phyloP scores from a whole-genome alignment of 1,140 invertebrate genomes.

The Bombus sibiricus region DNA sequence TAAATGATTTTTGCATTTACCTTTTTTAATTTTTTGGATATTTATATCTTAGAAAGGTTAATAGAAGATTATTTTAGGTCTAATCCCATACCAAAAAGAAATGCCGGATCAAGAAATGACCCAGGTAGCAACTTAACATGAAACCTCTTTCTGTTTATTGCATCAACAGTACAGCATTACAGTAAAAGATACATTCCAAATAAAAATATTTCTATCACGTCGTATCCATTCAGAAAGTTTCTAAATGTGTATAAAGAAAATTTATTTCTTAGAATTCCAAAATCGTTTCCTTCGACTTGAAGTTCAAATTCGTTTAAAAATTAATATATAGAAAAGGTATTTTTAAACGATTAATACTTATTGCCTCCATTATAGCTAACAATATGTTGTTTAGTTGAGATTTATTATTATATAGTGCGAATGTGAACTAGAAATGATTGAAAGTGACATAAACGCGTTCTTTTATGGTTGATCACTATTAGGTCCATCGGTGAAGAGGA shows the following conservation, averaged over 20 bases:
- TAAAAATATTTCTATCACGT: no score
- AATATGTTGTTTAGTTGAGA: background rate
- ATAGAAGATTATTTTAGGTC: background rate
- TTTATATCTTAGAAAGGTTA: background rate
- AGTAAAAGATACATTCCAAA: no score
- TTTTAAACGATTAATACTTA: no score
- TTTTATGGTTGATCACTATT: background rate
- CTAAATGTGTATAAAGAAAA: background rate
- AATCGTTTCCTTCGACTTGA: background rate
- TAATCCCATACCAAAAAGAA: no score
- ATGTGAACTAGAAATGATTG: background rate
- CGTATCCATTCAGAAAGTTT: no score
- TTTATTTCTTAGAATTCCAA: background rate
- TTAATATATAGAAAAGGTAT: background rate
- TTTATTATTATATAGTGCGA: background rate
- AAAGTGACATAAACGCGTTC: background rate
- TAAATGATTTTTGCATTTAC: background rate
- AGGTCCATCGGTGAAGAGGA: background rate
- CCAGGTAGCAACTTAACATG: background rate
- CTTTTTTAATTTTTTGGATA: background rate
- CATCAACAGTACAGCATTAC: no score
- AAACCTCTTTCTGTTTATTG: background rate
- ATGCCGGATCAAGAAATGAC: no score
- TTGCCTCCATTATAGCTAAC: background rate
- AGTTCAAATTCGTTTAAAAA: background rate